Evolutionary conservation across 2,888 invertebrate genomes (phyloP), one percentile per base, ranked within the genome.

Genomic region (Drosophila prolongata): DNA sequence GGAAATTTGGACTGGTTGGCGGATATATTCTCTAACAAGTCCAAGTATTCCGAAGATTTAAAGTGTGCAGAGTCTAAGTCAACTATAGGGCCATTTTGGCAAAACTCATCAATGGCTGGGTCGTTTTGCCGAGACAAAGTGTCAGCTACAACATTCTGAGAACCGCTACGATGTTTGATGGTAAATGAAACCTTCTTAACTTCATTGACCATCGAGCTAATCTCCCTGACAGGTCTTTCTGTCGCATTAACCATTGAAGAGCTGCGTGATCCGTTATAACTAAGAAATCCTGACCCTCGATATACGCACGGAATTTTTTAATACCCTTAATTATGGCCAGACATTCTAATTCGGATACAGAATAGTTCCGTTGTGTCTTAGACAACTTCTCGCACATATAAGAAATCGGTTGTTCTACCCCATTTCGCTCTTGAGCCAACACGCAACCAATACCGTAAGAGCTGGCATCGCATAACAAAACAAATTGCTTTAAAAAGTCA

Each of bases 41-140:
- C 42, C 16, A 42, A 42, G 42, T 42, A 42, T 42, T 42, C 42
- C 42, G 16, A 16, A 16, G 16, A 42, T 10, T 42, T 42, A 16
- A 42, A 42, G 16, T 42, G 42, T 42, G 42, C 16, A 16, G 42
- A 42, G 10, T 42, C 42, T 42, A 42, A 14, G 42, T 42, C 42
- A 42, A 42, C 16, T 42, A 16, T 16, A 8, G 16, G 9, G 3
- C 42, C 42, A 42, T 16, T 42, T 16, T 42, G 42, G 10, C 16
- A 42, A 42, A 19, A 19, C 19, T 19, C 19, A 19, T 40, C 40
- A 14, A 40, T 40, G 40, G 6, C 40, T 14, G 40, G 40, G 9
- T 40, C 40, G n/a, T n/a, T n/a, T n/a, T n/a, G 40, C 14, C 40
- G n/a, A 14, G 40, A 40, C 14, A 40, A 40, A 6, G 8, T 40